These are phyloP conservation scores for Platichthys stellatus DNA, from an alignment of 2,113 vertebrate species.

Conservation along the genomic window DNA sequence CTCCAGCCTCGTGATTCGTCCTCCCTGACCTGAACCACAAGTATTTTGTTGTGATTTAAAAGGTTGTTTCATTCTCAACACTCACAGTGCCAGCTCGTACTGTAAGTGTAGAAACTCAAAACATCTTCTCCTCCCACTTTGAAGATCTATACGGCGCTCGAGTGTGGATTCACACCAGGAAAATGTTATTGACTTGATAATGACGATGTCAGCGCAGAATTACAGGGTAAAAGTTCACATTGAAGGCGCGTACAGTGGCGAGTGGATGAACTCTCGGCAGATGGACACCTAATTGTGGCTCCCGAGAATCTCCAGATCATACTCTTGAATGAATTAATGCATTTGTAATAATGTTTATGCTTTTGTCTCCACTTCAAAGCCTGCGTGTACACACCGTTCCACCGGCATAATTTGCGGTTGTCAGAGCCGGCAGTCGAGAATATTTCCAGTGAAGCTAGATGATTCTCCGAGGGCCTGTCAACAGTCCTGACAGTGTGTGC, in stretches of 20 bases:
- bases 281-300: slow-evolving; percentile 66
- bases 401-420: slow-evolving; percentile 83
- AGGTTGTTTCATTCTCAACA: neutral
- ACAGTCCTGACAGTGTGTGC: slow-evolving; percentile 83
- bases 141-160: slow-evolving; percentile 38
- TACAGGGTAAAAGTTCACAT: slow-evolving; percentile 64
- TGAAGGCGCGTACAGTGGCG: slow-evolving; percentile 43
- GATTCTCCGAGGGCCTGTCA: slow-evolving; percentile 82
- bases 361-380: slow-evolving; percentile 75
- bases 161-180: slow-evolving; percentile 16
- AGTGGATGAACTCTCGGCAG: slow-evolving; percentile 56
- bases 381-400: slow-evolving; percentile 70
- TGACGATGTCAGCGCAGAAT: slow-evolving; percentile 66
- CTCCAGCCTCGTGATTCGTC: slow-evolving; percentile 44
- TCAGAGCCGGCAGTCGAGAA: slow-evolving; percentile 75
- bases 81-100: slow-evolving; percentile 25
- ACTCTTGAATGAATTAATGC: slow-evolving; percentile 78
- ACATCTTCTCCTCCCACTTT: slow-evolving; percentile 27
- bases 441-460: slow-evolving; percentile 82
- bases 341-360: slow-evolving; percentile 83
- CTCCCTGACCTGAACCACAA: slow-evolving; percentile 57
- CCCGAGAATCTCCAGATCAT: slow-evolving; percentile 66
- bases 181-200: slow-evolving; percentile 70
- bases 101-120: slow-evolving; percentile 23
- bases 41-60: slow-evolving; percentile 65